Evolutionary conservation across 2,888 invertebrate species (phyloP).

Genomic region (Metopia argyrocephala): DNA sequence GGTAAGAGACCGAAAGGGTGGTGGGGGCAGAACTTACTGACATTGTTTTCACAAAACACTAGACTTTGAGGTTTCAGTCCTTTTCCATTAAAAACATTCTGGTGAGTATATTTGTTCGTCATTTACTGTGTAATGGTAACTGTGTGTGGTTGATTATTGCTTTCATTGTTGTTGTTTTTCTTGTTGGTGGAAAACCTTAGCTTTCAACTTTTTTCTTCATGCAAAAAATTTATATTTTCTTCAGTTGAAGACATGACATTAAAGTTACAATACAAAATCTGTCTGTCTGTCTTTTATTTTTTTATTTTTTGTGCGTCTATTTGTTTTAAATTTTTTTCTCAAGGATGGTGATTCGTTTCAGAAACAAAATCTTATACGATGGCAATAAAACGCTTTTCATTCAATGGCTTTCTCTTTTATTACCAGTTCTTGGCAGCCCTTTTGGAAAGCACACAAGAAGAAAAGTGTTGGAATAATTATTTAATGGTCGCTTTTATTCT

Average conservation of each 20-base stretch:
- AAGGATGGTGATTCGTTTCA: background rate
- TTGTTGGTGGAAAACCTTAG: slow-evolving; percentile 33
- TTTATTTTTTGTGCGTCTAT: background rate
- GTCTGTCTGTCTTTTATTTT: background rate
- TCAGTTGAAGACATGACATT: slow-evolving; percentile 44
- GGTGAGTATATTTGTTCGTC: no score
- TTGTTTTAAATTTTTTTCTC: slow-evolving; percentile 13
- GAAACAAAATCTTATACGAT: background rate
- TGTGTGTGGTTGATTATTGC: background rate
- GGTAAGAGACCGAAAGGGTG: background rate
- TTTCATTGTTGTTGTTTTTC: background rate
- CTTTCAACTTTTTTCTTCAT: slow-evolving; percentile 35
- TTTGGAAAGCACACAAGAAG: background rate
- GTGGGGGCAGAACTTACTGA: slow-evolving; percentile 23
- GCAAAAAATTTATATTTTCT: slow-evolving; percentile 55
- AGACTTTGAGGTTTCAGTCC: slow-evolving; percentile 63
- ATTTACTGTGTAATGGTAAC: background rate
- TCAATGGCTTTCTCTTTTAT: background rate
- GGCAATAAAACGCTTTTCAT: slow-evolving; percentile 28
- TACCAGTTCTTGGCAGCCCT: background rate
- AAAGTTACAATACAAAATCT: slow-evolving; percentile 37
- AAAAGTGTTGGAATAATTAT: slow-evolving; percentile 35
- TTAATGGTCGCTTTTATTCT: slow-evolving; percentile 57
- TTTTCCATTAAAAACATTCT: slow-evolving; percentile 49
- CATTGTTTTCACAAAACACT: slow-evolving; percentile 49